These are phyloP conservation scores for Steromphala cineraria DNA, from an alignment of 2,888 invertebrate genomes.

Conservation along the genomic window DNA sequence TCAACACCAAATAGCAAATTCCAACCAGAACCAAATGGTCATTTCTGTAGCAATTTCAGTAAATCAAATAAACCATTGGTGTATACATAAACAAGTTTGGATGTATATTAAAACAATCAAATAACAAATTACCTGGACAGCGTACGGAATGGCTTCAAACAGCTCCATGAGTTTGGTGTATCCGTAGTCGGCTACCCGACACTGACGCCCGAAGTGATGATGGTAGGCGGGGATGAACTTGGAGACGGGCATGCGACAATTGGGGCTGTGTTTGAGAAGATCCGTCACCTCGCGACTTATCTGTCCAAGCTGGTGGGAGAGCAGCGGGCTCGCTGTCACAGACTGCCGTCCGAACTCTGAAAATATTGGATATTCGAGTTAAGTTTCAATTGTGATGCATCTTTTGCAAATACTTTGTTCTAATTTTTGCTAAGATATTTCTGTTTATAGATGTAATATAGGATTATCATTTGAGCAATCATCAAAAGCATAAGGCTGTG, in stretches of 20 bases:
- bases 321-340: constrained; percentile 44
- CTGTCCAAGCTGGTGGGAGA: constrained; percentile 83
- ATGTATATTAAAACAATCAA: no score
- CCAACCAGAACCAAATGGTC: no score
- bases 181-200: constrained; percentile 94
- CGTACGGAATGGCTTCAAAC: constrained; percentile 88
- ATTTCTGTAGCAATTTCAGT: no score
- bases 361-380: background rate
- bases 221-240: constrained; percentile 97
- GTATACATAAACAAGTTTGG: no score
- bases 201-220: constrained; percentile 94
- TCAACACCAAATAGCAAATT: no score
- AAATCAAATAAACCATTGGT: no score
- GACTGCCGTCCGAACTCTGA: background rate
- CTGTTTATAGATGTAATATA: no score
- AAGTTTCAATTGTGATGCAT: no score
- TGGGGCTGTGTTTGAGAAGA: constrained; percentile 88
- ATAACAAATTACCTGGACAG: constrained; percentile 80
- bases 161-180: constrained; percentile 93
- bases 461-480: no score
- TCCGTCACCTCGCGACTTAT: constrained; percentile 93
- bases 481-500: no score
- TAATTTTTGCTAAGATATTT: no score
- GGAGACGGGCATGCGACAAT: constrained; percentile 90
- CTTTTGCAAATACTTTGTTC: no score